Evolutionary conservation across 2,888 invertebrate genomes (phyloP).

Genomic region (Drosophila fungiperda): DNA sequence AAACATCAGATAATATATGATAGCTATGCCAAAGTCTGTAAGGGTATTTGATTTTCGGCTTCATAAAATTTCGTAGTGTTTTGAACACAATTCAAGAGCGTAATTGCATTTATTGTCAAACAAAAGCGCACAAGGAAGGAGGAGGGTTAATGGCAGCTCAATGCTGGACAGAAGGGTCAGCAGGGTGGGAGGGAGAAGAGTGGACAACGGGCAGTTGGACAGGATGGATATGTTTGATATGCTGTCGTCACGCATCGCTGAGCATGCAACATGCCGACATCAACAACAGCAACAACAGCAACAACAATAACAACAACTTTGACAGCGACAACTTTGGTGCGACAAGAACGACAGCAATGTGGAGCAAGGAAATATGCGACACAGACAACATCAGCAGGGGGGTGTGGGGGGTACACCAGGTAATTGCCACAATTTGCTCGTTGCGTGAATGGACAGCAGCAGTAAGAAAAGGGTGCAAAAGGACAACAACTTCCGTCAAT

Average conservation of each 20-base stretch:
- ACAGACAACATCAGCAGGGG: constrained; percentile 1
- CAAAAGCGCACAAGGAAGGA: constrained; percentile 41
- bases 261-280: constrained; percentile 63
- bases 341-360: constrained; percentile 55
- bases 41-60: not conserved
- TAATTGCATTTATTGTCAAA: constrained; percentile 75
- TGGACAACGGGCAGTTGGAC: constrained; percentile 2
- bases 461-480: constrained; percentile 40
- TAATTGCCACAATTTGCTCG: constrained; percentile 82
- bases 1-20: not conserved
- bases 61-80: constrained; percentile 7
- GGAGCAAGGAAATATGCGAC: constrained; percentile 67
- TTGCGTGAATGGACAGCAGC: constrained; percentile 70
- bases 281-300: not conserved
- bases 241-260: constrained; percentile 81
- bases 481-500: constrained; percentile 61
- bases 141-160: constrained; percentile 10
- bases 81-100: constrained; percentile 63
- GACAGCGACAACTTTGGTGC: constrained; percentile 54
- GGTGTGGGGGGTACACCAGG: constrained; percentile 21
- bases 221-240: constrained; percentile 69
- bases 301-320: constrained; percentile 46
- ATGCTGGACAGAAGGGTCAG: constrained; percentile 30
- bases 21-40: not conserved
- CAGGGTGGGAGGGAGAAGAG: not conserved